Conservation (phyloP, 2,797 vertebrate genomes). For the Hippoglossus hippoglossus region DNA sequence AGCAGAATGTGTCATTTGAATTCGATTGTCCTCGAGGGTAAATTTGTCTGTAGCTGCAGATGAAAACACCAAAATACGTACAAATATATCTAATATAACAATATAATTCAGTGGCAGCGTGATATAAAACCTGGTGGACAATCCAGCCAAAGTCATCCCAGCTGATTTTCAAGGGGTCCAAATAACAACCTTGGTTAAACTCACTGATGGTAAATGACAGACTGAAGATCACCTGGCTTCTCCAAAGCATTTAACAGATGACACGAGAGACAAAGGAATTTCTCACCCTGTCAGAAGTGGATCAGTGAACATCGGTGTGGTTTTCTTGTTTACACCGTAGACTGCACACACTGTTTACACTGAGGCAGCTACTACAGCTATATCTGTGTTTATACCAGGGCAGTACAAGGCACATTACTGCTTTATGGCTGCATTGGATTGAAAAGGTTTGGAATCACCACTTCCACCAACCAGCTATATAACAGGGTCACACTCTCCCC, state of each 20-base stretch:
- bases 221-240: neutral
- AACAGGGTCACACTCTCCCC: neutral
- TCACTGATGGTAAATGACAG: neutral
- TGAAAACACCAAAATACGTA: too few species aligned
- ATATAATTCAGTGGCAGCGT: too few species aligned
- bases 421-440: neutral
- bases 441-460: neutral
- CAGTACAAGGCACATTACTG: neutral
- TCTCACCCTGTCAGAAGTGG: neutral
- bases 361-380: neutral
- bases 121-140: too few species aligned
- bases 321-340: conserved; percentile 3
- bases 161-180: too few species aligned
- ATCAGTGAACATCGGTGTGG: neutral
- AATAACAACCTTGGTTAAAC: neutral
- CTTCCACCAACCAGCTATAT: neutral
- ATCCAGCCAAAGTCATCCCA: too few species aligned
- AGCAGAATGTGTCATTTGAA: too few species aligned
- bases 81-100: too few species aligned
- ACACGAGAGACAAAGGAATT: neutral
- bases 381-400: neutral
- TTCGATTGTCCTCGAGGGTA: too few species aligned
- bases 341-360: conserved; percentile 1
- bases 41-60: too few species aligned
- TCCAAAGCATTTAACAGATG: neutral